Evolutionary conservation across 1,140 invertebrate species (phyloP).

Genomic region (Lysiphlebus fabarum): DNA sequence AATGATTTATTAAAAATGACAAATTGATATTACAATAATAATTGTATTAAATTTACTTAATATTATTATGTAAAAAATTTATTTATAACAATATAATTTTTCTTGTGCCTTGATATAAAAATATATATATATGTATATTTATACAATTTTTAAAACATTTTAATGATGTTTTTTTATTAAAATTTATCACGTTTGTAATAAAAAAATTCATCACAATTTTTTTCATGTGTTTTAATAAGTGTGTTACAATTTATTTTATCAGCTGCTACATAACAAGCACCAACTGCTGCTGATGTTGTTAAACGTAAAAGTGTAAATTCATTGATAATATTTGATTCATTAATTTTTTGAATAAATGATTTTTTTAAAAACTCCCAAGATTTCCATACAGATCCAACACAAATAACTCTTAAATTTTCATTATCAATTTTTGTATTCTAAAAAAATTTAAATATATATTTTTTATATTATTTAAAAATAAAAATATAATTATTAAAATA

Average conservation of each 20-base stretch:
- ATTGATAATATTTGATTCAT: slow-evolving; percentile 49
- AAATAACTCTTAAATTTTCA: slow-evolving; percentile 77
- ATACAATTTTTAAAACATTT: too few species aligned
- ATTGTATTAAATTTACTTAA: too few species aligned
- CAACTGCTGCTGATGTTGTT: slow-evolving; percentile 66
- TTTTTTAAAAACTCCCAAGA: slow-evolving; percentile 80
- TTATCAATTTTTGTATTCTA: slow-evolving; percentile 55
- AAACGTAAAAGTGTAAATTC: slow-evolving; percentile 66
- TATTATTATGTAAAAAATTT: too few species aligned
- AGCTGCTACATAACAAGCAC: slow-evolving; percentile 73
- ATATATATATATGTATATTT: too few species aligned
- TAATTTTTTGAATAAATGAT: slow-evolving; percentile 65
- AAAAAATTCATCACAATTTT: slow-evolving; percentile 57
- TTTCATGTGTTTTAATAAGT: slow-evolving; percentile 54
- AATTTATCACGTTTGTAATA: slow-evolving; percentile 46
- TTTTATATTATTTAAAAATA: background rate
- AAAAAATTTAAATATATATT: slow-evolving; percentile 20
- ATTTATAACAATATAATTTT: too few species aligned
- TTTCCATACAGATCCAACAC: slow-evolving; percentile 94
- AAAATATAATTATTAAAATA: slow-evolving; percentile 46
- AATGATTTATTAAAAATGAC: too few species aligned
- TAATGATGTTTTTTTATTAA: too few species aligned
- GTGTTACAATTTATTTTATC: slow-evolving; percentile 57
- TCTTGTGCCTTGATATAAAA: too few species aligned
- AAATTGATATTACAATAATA: too few species aligned